Percentiles rank a stretch among this genome's conserved stretches.
phyloP scores from a whole-genome alignment of 2,113 vertebrate species.

The Laticauda colubrina region DNA sequence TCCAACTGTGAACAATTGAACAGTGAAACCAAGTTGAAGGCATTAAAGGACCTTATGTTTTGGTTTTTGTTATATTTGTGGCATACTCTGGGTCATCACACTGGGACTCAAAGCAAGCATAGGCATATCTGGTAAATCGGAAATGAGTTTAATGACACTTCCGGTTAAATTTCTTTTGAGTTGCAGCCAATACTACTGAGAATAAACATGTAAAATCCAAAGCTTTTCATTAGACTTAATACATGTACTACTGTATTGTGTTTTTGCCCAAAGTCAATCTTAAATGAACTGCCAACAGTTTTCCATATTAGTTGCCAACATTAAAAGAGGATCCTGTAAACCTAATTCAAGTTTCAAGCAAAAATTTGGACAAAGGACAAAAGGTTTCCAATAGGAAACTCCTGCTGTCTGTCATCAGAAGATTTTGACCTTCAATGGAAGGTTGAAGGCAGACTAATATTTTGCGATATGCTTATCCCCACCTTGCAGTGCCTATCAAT shows the following conservation, averaged over 20 bases:
- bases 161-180: not conserved
- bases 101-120: fast-evolving
- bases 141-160: not conserved
- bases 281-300: not conserved
- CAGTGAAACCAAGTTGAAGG: too few relatives aligned
- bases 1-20: too few relatives aligned
- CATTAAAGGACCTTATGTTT: too few relatives aligned
- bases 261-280: not conserved
- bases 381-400: conserved; percentile 32
- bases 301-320: not conserved
- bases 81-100: too few relatives aligned
- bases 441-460: conserved; percentile 35
- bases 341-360: not conserved
- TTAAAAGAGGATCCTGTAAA: not conserved
- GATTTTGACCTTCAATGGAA: conserved; percentile 50
- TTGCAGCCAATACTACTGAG: not conserved
- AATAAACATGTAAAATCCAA: not conserved
- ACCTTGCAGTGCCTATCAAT: conserved; percentile 13
- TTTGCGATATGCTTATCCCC: conserved; percentile 13
- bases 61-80: too few relatives aligned
- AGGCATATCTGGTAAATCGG: not conserved
- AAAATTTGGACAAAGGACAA: conserved; percentile 16
- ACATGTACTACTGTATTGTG: not conserved
- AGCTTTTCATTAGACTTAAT: not conserved
- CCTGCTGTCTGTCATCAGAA: conserved; percentile 23